These are phyloP conservation scores for Hipparchia sbordonii DNA, from an alignment of 2,888 invertebrate genomes.

Conservation along the genomic window DNA sequence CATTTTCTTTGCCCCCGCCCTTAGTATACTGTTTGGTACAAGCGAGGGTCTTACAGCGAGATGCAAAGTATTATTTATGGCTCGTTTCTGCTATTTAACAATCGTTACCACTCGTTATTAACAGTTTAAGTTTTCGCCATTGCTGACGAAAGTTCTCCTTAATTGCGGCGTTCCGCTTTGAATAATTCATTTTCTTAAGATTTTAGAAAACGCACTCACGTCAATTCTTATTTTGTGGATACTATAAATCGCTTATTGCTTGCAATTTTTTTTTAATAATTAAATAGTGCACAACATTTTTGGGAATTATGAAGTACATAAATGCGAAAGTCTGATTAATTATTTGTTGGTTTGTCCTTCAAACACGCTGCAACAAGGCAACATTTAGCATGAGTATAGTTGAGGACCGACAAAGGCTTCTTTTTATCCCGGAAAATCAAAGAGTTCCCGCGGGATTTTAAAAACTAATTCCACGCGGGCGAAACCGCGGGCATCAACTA, in stretches of 20 bases:
- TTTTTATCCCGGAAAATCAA: too few species aligned
- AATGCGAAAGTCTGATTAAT: too few species aligned
- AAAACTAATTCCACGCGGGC: too few species aligned
- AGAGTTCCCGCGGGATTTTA: too few species aligned
- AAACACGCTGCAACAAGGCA: too few species aligned
- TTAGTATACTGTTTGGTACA: conserved; percentile 45
- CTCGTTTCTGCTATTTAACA: conserved; percentile 31
- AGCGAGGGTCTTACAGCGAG: conserved; percentile 37
- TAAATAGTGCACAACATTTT: too few species aligned
- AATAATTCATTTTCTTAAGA: conserved; percentile 31
- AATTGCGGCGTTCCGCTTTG: conserved; percentile 34
- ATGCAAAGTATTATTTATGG: conserved; percentile 37
- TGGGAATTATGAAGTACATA: too few species aligned
- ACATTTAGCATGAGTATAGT: too few species aligned
- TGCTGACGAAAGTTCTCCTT: conserved; percentile 34
- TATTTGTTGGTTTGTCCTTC: too few species aligned
- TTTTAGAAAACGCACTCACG: background rate
- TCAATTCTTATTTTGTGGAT: background rate
- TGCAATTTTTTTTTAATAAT: too few species aligned
- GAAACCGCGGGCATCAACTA: too few species aligned
- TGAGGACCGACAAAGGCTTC: too few species aligned
- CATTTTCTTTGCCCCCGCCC: conserved; percentile 74
- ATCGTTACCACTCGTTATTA: conserved; percentile 32
- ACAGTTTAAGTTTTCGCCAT: conserved; percentile 29
- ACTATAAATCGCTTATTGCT: background rate